Evolutionary conservation across 2,888 invertebrate species (phyloP).

Genomic region (Uloborus plumipes): DNA sequence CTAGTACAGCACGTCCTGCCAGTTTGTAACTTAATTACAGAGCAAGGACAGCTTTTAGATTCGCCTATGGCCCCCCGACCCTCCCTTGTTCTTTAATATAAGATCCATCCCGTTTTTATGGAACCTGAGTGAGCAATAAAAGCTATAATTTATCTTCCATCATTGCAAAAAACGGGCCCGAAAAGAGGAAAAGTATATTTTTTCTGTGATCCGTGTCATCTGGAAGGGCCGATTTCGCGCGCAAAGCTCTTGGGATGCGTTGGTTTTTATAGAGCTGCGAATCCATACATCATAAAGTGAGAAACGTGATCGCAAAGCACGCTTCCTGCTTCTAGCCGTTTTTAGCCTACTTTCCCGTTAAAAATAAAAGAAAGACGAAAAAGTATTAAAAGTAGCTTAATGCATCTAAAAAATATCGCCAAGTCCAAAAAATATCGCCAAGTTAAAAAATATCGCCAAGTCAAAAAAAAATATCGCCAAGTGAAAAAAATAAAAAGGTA

Average conservation of each 20-base stretch:
- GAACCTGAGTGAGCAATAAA: slow-evolving; percentile 56
- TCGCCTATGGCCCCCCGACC: too few species aligned
- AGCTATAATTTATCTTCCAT: slow-evolving; percentile 63
- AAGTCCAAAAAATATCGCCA: too few species aligned
- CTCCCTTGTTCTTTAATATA: slow-evolving; percentile 29
- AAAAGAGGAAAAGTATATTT: slow-evolving; percentile 36
- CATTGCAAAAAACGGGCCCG: slow-evolving; percentile 31
- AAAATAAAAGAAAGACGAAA: too few species aligned
- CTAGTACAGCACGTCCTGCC: slow-evolving; percentile 26
- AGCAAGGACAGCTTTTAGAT: slow-evolving; percentile 7
- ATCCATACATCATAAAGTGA: slow-evolving; percentile 58
- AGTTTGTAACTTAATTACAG: slow-evolving; percentile 61
- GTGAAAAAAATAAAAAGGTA: too few species aligned
- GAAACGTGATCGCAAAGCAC: slow-evolving; percentile 23
- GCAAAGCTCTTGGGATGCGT: slow-evolving; percentile 29
- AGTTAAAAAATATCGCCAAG: too few species aligned
- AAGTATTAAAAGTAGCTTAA: too few species aligned
- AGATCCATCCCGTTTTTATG: slow-evolving; percentile 46
- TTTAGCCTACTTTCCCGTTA: too few species aligned
- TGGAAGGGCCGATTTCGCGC: slow-evolving; percentile 43
- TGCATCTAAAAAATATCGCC: too few species aligned
- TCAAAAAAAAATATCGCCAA: too few species aligned
- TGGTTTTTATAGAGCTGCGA: slow-evolving; percentile 49
- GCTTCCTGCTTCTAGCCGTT: neutral
- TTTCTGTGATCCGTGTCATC: slow-evolving; percentile 50